Conservation (phyloP, 2,888 invertebrate species). For the Napeogenes sylphis region DNA sequence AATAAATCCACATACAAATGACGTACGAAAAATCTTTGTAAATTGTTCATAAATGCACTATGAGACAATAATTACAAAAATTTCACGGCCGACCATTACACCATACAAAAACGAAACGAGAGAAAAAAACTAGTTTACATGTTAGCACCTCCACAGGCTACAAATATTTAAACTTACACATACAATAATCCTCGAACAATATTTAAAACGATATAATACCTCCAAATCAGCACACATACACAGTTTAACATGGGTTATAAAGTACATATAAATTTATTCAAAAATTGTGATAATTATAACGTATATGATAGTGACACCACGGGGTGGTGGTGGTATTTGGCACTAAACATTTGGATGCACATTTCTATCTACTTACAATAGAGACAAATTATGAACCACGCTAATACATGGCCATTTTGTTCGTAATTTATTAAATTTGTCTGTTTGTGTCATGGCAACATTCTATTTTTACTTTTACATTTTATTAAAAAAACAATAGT, state of each 20-base stretch:
- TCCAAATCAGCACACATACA: constrained; percentile 55
- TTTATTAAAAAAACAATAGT: no score
- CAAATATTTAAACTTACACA: constrained; percentile 37
- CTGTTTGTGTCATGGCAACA: constrained; percentile 25
- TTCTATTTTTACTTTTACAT: background rate
- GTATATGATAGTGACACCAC: constrained; percentile 49
- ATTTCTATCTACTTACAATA: constrained; percentile 60
- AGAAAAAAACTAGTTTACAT: constrained; percentile 50
- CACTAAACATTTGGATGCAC: constrained; percentile 74
- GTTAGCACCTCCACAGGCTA: constrained; percentile 73
- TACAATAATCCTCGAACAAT: constrained; percentile 38
- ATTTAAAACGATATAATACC: constrained; percentile 49
- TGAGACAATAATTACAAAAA: constrained; percentile 18
- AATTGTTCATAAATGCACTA: constrained; percentile 17
- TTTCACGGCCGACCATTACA: constrained; percentile 39
- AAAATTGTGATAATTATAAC: constrained; percentile 64
- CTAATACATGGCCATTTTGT: constrained; percentile 37
- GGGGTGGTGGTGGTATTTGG: constrained; percentile 64
- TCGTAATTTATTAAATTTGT: constrained; percentile 6
- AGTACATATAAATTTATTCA: constrained; percentile 41
- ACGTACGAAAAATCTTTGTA: constrained; percentile 26
- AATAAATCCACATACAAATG: constrained; percentile 52
- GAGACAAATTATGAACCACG: constrained; percentile 41
- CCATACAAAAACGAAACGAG: constrained; percentile 51
- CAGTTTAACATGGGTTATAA: constrained; percentile 36